Conservation (phyloP, 2,797 vertebrate species). For the Rhinatrema bivittatum region DNA sequence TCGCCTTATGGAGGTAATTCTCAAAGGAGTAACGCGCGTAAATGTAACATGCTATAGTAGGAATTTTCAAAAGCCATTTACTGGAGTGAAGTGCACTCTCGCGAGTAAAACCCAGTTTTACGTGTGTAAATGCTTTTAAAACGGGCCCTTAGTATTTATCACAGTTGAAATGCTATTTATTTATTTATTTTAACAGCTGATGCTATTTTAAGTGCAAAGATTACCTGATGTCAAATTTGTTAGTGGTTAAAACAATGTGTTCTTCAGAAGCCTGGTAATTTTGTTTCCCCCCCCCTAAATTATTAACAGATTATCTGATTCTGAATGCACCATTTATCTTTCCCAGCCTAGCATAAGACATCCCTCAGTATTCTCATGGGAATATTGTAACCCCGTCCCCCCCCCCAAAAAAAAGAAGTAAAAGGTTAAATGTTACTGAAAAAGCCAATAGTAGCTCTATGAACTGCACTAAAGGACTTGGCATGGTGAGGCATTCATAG, state of each 20-base stretch:
- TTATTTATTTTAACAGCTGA: too few species aligned
- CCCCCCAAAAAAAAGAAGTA: too few species aligned
- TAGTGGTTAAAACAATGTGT: slow-evolving; percentile 1
- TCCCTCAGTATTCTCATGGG: slow-evolving; percentile 23
- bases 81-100: too few species aligned
- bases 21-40: too few species aligned
- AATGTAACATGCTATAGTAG: too few species aligned
- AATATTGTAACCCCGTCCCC: slow-evolving; percentile 9
- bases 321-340: slow-evolving; percentile 2
- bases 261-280: background rate
- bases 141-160: too few species aligned
- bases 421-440: slow-evolving; percentile 8
- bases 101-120: too few species aligned
- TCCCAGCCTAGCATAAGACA: background rate
- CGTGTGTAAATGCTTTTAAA: too few species aligned
- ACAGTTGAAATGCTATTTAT: too few species aligned
- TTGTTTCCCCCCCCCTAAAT: background rate
- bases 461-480: slow-evolving; percentile 27
- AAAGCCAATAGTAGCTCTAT: slow-evolving; percentile 10
- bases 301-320: slow-evolving; percentile 16
- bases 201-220: slow-evolving; percentile 13
- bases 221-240: slow-evolving; percentile 7
- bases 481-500: slow-evolving; percentile 49
- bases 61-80: too few species aligned
- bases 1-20: too few species aligned